Evolutionary conservation across 2,888 invertebrate species (phyloP).

Genomic region (Leptothorax acervorum): DNA sequence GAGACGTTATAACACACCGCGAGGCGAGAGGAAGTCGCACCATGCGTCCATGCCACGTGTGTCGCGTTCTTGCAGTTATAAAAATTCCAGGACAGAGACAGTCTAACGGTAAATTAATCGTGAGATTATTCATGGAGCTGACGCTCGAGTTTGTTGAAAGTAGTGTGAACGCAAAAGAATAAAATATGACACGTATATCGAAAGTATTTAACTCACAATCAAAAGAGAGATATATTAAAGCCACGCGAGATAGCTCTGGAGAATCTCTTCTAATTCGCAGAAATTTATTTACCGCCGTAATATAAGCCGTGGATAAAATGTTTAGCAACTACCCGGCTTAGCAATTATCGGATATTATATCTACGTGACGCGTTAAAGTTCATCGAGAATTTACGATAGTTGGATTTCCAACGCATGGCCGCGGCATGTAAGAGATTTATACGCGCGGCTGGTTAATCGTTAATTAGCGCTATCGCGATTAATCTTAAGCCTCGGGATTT

Average conservation of each 20-base stretch:
- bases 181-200: not conserved
- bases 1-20: constrained; percentile 31
- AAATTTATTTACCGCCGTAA: constrained; percentile 35
- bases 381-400: constrained; percentile 41
- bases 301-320: constrained; percentile 25
- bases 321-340: constrained; percentile 32
- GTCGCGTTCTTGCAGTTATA: not conserved
- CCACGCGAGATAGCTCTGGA: not conserved
- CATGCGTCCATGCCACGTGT: not conserved
- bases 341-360: constrained; percentile 48
- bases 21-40: constrained; percentile 21
- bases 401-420: constrained; percentile 29
- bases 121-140: not conserved
- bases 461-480: constrained; percentile 54
- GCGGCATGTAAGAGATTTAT: constrained; percentile 35
- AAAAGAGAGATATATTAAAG: not conserved
- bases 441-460: constrained; percentile 46
- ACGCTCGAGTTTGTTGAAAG: not conserved
- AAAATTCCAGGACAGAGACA: constrained; percentile 23
- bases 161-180: not conserved
- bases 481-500: constrained; percentile 30
- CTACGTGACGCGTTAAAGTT: constrained; percentile 49
- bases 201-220: not conserved
- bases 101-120: constrained; percentile 15
- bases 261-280: constrained; percentile 23